Percentiles rank a stretch among this genome's conserved stretches.
phyloP scores from a whole-genome alignment of 2,113 vertebrate species.

The Calidris pugnax region DNA sequence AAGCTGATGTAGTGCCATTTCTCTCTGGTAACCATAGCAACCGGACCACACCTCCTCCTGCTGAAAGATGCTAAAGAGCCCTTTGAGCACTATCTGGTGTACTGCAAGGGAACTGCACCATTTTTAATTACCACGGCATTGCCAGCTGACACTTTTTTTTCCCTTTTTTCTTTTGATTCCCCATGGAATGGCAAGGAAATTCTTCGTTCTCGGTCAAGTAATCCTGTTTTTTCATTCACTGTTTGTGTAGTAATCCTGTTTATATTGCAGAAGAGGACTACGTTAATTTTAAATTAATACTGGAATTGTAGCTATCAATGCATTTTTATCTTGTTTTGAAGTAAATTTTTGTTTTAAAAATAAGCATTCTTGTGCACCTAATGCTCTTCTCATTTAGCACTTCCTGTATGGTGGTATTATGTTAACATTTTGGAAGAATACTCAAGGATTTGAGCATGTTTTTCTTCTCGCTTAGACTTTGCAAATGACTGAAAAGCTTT shows the following conservation, averaged over 20 bases:
- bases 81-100: slow-evolving; percentile 58
- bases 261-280: neutral
- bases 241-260: neutral
- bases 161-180: too few species aligned
- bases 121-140: neutral
- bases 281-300: neutral
- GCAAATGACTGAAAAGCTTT: slow-evolving; percentile 71
- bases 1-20: neutral
- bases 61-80: slow-evolving; percentile 43
- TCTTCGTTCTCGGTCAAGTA: neutral
- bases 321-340: neutral
- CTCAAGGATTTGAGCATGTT: slow-evolving; percentile 62
- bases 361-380: slow-evolving; percentile 2
- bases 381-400: neutral
- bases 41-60: slow-evolving; percentile 50
- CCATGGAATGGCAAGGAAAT: neutral
- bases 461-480: slow-evolving; percentile 64
- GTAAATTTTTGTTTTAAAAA: slow-evolving; percentile 10
- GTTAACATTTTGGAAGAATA: slow-evolving; percentile 12
- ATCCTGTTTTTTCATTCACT: neutral
- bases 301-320: neutral
- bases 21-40: slow-evolving; percentile 28
- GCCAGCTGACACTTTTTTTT: neutral
- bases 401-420: slow-evolving; percentile 23
- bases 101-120: slow-evolving; percentile 48